Base-by-base conservation (phyloP, 2,797 vertebrate species). In the Natrix natrix region DNA sequence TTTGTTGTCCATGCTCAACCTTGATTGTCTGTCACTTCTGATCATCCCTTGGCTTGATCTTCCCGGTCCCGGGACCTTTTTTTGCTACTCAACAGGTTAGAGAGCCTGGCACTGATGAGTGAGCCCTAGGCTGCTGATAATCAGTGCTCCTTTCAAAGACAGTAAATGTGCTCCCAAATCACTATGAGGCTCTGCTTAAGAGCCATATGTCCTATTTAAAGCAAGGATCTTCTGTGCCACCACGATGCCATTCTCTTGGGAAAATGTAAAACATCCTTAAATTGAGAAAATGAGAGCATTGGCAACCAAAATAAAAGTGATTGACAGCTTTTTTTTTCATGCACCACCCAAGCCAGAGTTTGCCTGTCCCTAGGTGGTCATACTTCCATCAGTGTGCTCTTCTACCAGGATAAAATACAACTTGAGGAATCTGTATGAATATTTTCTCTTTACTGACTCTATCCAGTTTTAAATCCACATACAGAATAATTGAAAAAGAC, bases 81-180 rank as follows among this genome's bases (percentile, higher is more conserved):
- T 92, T 94, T 95, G 90, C 95, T 94, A 87, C 92, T 94, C 54
- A 4, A 95, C 89, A n/a, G 60, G 91, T 95, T 94, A 97, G 93
- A 94, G 83, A 96, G 90, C 91, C 90, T 92, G 93, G 91, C 87
- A 63, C 57, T 63, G 24, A 93, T 93, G 92, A 52, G 11, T 93
- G 66, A 96, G 94, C 60, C 91, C 91, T 12, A 26, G 93, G 95
- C 92, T 93, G 94, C 95, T 93, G 88, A 74, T 89, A 96, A 94
- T 94, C 93, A 96, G 95, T 88, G 93, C 93, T 94, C 96, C 93
- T 95, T 97, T 96, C 95, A 97, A 97, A 97, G 96, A 94, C 95
- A 97, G 89, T 43, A 20, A 26, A 61, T 59, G 94, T 96, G 95
- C 96, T 96, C 95, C 87, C 94, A 89, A 97, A 96, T 97, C 94